Base-by-base conservation (phyloP, 2,888 invertebrate genomes). In the Trisateles emortualis region DNA sequence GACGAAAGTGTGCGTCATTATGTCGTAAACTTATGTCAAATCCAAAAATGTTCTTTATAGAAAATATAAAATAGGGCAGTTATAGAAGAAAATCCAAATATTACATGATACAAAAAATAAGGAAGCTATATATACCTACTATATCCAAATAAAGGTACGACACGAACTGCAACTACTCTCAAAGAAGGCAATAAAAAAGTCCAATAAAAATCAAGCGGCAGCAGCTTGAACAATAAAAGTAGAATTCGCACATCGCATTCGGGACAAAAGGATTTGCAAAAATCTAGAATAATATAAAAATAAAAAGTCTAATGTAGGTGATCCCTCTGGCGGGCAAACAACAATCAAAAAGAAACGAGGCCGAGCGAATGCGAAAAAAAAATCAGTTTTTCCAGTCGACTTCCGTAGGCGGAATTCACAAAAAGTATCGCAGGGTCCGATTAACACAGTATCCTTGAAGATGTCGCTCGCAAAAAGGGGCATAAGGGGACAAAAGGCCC, bases 381-480 rank as follows among this genome's bases (percentile, higher is more conserved):
- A 78, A 77, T 61, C 76, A 76, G 76, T 78, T 80, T 80, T 84
- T 83, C 78, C 79, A 75, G 76, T 66, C 77, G 71, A 78, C 71
- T 78, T 79, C 74, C 73, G 74, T 68, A 72, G 73, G 73, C 75
- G 72, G 69, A 74, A 78, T 79, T 83, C 78, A 78, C 80, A 84
- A 86, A 88, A 87, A 87, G 76, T 84, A 86, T 85, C 80, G 76
- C 81, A 70, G 79, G 81, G 81, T 84, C 86, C 88, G 89, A 89
- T 90, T 91, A 91, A 88, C 88, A 90, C 88, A 86, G 90, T 89
- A 91, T 91, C 89, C 92, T 91, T 90, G 88, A 90, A 88, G 89
- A 89, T 81, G 86, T 88, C 89, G 80, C 83, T 83, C 83, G 80
- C 88, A 89, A 90, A 90, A 90, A 87, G 84, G 86, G 86, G 81